Evolutionary conservation across 2,113 vertebrate species (phyloP), one percentile per base, ranked within the genome.

Genomic region (Sceloporus tristichus): DNA sequence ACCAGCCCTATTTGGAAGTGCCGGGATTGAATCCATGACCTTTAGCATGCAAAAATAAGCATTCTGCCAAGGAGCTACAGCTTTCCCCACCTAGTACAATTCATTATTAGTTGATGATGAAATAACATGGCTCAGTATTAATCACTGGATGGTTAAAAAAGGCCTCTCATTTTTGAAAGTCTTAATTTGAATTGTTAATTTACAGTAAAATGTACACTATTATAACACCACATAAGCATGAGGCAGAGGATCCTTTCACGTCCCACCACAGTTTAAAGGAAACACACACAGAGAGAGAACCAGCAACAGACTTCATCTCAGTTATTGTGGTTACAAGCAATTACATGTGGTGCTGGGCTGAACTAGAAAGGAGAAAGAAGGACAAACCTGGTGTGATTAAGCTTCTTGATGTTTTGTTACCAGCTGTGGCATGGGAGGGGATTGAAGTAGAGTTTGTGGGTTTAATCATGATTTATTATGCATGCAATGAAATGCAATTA

Each of bases 391-490:
- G 73, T n/a, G 56, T 88, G 89, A 90, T 85, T 85, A 82, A 87
- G 86, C 56, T 53, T 91, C 62, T 87, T 89, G 84, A 16, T 86
- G 65, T 93, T 91, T n/a, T 89, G 65, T 84, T 92, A 70, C 59
- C 86, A 93, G 83, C 87, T 95, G 89, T 87, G 85, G 76, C 91
- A 89, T 85, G 78, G 34, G 79, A 54, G 79, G 2, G 13, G 59
- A 66, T 29, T 88, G 27, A 66, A 86, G 53, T 86, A 18, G 89
- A 90, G 56, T 81, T 6, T 89, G 21, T 82, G 91, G 62, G 19
- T 89, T 82, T 92, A 88, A 90, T 73, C 82, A 66, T 86, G 65
- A 86, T 92, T 85, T 87, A 76, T 91, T 66, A 29, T 92, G 73
- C 59, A 54, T 88, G n/a, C 73, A 91, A 86, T 42, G 77, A 54